Evolutionary conservation across 2,113 vertebrate genomes (phyloP), one percentile per base, ranked within the genome.

Genomic region (Oenanthe oenanthe): DNA sequence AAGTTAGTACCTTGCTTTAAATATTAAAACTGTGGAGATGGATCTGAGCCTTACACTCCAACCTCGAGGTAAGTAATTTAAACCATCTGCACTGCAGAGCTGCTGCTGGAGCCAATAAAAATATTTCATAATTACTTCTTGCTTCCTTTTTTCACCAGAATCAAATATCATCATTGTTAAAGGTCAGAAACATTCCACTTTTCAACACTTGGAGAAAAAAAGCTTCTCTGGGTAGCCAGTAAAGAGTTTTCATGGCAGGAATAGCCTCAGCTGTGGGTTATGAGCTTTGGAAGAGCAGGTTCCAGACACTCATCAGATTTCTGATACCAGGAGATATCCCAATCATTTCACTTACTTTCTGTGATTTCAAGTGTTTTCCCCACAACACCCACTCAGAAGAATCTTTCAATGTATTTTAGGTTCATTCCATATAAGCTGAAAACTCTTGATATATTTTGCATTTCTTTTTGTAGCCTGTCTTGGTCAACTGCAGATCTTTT

Each of bases 71-170:
- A 50, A 61, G 53, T 89, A 96, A 97, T 90, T 91, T 76, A 96
- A 97, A 95, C 84, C 91, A 90, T 89, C 93, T 83, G 40, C 89
- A 78, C 85, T 88, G 80, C 89, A 95, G 92, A 89, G 74, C 93
- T 87, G 90, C 70, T 92, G 95, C 96, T 95, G 92, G 88, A 97
- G 94, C 95, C 93, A 96, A 94, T 89, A 77, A 88, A 95, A 95
- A 93, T 71, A 93, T 85, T 85, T 90, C 92, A 92, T 88, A 80
- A 96, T 95, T 91, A 95, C 93, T 96, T 92, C 92, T 96, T 87
- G 91, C 93, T 96, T 97, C 94, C 93, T 93, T 97, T 96, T 96
- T 95, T 94, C 73, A 17, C 71, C 92, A 94, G 85, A 78, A 80
- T 91, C 96, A 96, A 96, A 95, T 84, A 81, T 70, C 93, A 79